A percentile compares a stretch with the other conserved stretches of the same genome.
Conservation (phyloP, 2,797 vertebrate species). For the Pseudopleuronectes americanus region DNA sequence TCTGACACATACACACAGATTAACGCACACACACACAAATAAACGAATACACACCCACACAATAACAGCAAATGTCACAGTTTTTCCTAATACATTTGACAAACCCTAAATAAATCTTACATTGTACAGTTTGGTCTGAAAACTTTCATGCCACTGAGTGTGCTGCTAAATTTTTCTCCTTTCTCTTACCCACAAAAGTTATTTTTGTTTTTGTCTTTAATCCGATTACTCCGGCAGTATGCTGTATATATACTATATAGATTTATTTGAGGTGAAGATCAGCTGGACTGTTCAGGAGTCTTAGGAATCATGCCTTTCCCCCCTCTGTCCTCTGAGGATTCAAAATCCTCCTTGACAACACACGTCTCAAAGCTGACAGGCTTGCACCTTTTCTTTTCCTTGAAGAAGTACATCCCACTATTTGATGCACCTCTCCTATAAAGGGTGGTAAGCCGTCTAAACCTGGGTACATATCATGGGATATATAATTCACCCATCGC, state of each 20-base stretch:
- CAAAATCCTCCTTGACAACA: conserved; percentile 56
- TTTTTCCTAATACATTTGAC: no score
- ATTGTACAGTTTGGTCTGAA: not conserved
- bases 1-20: conserved; percentile 19
- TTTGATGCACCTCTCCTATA: conserved; percentile 37
- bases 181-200: no score
- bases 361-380: conserved; percentile 39
- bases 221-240: conserved; percentile 25
- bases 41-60: not conserved
- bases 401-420: conserved; percentile 33
- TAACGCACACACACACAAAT: not conserved
- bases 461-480: conserved; percentile 30
- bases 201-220: conserved; percentile 6
- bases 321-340: conserved; percentile 38
- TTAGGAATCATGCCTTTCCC: conserved; percentile 11
- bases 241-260: not conserved
- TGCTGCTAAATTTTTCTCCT: no score
- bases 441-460: conserved; percentile 48
- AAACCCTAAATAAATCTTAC: not conserved
- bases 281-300: conserved; percentile 2
- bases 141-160: not conserved
- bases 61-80: no score
- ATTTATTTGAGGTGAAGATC: conserved; percentile 27
- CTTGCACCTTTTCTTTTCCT: conserved; percentile 27
- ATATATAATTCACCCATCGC: conserved; percentile 31